These are phyloP conservation scores for Mastacembelus armatus DNA, from an alignment of 2,797 vertebrate genomes.

Conservation along the genomic window DNA sequence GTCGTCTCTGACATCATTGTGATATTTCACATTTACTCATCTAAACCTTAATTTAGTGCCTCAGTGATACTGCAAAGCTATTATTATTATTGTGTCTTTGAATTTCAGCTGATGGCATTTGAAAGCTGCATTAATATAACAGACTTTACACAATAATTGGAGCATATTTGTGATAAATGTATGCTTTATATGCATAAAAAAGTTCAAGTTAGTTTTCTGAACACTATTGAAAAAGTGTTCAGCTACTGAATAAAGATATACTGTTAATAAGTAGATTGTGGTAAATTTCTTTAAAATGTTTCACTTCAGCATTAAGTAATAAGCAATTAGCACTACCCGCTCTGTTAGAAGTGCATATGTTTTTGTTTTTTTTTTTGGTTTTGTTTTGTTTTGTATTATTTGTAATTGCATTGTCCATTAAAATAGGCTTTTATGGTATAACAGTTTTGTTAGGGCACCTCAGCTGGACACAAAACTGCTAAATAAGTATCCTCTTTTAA, in stretches of 20 bases:
- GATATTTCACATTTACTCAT: conserved; percentile 77
- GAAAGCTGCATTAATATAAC: conserved; percentile 64
- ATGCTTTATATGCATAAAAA: conserved; percentile 26
- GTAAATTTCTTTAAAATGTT: too few species aligned
- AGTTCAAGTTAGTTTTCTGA: conserved; percentile 23
- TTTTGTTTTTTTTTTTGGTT: too few species aligned
- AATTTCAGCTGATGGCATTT: conserved; percentile 71
- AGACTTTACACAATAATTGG: conserved; percentile 44
- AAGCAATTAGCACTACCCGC: too few species aligned
- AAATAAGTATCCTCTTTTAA: too few species aligned
- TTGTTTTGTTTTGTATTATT: too few species aligned
- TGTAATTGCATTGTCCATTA: too few species aligned
- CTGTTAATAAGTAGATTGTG: not conserved
- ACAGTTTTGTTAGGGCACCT: too few species aligned
- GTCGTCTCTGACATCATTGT: conserved; percentile 69
- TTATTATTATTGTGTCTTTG: conserved; percentile 68
- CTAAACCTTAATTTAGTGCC: conserved; percentile 80
- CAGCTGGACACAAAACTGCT: too few species aligned
- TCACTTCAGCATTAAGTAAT: too few species aligned
- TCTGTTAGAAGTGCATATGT: too few species aligned
- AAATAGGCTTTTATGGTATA: not conserved
- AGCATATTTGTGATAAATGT: conserved; percentile 39
- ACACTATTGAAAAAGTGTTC: not conserved
- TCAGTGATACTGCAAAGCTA: conserved; percentile 73
- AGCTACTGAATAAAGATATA: not conserved